phyloP scores from a whole-genome alignment of 2,797 vertebrate species.

The Mustela erminea region DNA sequence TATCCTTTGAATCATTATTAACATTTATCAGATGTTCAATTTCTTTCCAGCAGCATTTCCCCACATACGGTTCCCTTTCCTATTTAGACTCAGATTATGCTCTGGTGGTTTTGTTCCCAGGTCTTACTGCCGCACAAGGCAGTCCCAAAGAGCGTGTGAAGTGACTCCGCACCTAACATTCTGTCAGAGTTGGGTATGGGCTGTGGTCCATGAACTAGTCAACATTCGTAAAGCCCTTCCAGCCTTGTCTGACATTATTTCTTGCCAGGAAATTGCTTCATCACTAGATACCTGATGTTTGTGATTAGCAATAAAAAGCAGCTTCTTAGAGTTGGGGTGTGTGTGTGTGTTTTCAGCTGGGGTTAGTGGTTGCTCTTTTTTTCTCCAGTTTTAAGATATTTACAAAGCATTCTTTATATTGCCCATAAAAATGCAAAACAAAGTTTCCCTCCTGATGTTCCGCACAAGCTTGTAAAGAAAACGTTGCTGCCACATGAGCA shows the following conservation, averaged over 20 bases:
- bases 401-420: slow-evolving; percentile 38
- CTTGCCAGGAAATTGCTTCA: slow-evolving; percentile 63
- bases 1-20: not conserved
- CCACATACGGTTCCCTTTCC: slow-evolving; percentile 68
- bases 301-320: slow-evolving; percentile 17
- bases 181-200: not conserved
- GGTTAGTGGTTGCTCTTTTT: not conserved
- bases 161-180: not conserved
- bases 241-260: not conserved
- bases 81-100: slow-evolving; percentile 34
- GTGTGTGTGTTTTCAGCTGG: not conserved
- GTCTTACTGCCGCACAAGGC: not conserved
- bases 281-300: slow-evolving; percentile 29
- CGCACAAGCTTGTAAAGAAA: not conserved
- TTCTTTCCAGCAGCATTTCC: not conserved
- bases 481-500: not conserved
- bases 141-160: not conserved
- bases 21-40: slow-evolving; percentile 1
- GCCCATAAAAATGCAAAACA: slow-evolving; percentile 39
- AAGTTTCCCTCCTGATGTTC: not conserved
- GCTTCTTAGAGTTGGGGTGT: not conserved
- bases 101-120: slow-evolving; percentile 3
- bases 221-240: not conserved
- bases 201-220: not conserved
- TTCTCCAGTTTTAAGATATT: slow-evolving; percentile 41